phyloP scores from a whole-genome alignment of 1,140 invertebrate genomes.

The Scaptomyza montana region DNA sequence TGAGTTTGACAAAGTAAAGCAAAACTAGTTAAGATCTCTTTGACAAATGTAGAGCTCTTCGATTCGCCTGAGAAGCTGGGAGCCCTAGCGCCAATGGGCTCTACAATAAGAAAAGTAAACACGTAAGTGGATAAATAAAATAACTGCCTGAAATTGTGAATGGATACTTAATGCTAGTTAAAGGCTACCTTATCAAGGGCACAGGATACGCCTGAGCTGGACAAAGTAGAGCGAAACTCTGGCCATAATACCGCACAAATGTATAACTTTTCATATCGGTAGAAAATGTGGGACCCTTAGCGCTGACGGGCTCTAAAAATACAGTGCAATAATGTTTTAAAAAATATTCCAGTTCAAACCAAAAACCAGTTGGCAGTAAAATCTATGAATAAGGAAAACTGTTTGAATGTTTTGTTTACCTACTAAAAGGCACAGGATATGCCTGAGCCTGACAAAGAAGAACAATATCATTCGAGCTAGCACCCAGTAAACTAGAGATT shows the following conservation, averaged over 20 bases:
- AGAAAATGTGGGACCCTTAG: conserved; percentile 88
- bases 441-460: conserved; percentile 90
- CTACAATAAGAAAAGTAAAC: conserved; percentile 80
- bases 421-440: conserved; percentile 87
- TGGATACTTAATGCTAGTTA: conserved; percentile 9
- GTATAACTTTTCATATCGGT: conserved; percentile 87
- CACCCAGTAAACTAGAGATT: conserved; percentile 85
- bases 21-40: conserved; percentile 83
- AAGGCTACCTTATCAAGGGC: conserved; percentile 87
- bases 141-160: not conserved
- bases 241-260: conserved; percentile 84
- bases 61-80: conserved; percentile 87
- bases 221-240: conserved; percentile 89
- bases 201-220: conserved; percentile 90
- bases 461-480: conserved; percentile 84
- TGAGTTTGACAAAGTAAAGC: conserved; percentile 92
- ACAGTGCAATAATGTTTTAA: conserved; percentile 13
- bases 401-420: conserved; percentile 87
- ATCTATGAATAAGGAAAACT: conserved; percentile 28
- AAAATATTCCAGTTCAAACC: conserved; percentile 60
- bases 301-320: conserved; percentile 88
- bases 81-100: conserved; percentile 89
- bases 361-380: conserved; percentile 62
- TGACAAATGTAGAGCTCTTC: conserved; percentile 87
- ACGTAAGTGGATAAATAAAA: not conserved